phyloP scores from a whole-genome alignment of 37 sponge, comb jelly and placozoan genomes.

The Spongilla lacustris region DNA sequence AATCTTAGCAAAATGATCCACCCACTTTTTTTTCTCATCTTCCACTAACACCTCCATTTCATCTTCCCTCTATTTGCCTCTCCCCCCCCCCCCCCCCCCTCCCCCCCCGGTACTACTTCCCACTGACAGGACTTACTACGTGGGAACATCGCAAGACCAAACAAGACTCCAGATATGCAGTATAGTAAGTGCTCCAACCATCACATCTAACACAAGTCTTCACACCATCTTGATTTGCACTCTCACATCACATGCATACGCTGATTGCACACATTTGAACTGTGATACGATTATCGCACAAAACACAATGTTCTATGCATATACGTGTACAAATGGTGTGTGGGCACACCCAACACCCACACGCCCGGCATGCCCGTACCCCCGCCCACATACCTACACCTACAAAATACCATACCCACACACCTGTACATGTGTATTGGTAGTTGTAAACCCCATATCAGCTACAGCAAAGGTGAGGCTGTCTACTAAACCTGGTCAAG shows the following conservation, averaged over 20 bases:
- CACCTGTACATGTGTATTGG: background rate
- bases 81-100: no score
- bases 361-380: no score
- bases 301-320: background rate
- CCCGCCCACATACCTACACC: no score
- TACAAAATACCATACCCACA: no score
- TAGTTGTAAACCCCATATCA: slow-evolving; percentile 48
- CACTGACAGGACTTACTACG: slow-evolving; percentile 26
- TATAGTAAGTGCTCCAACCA: slow-evolving; percentile 16
- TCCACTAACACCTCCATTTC: background rate
- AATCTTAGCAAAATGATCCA: no score
- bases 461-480: slow-evolving; percentile 46
- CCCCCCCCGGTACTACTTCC: no score
- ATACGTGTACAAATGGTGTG: background rate
- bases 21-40: background rate
- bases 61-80: background rate
- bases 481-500: slow-evolving; percentile 42
- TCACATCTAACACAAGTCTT: background rate
- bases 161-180: slow-evolving; percentile 8
- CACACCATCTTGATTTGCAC: background rate
- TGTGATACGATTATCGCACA: no score
- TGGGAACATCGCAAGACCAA: slow-evolving; percentile 23
- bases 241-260: background rate
- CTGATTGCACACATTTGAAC: background rate
- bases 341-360: no score